Conservation (phyloP, 2,113 vertebrate species). For the Pica pica region DNA sequence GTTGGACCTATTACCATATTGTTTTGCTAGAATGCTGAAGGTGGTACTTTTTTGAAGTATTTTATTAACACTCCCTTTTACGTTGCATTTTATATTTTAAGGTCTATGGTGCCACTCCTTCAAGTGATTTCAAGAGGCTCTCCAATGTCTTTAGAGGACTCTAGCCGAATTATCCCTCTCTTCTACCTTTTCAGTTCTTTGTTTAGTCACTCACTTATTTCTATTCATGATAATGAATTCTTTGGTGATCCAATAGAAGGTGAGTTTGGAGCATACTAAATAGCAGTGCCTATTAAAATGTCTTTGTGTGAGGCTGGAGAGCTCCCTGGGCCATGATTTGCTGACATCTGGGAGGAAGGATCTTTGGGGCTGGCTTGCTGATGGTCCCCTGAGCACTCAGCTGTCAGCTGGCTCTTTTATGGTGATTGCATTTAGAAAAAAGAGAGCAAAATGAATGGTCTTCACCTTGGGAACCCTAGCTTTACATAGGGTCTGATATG, state of each 20-base stretch:
- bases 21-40: background rate
- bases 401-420: constrained; percentile 26
- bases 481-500: background rate
- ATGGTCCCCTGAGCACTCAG: background rate
- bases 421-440: constrained; percentile 13
- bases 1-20: background rate
- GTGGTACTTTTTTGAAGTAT: background rate
- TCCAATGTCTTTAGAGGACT: constrained; percentile 94
- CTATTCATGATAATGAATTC: constrained; percentile 97
- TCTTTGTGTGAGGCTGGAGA: background rate
- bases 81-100: constrained; percentile 34
- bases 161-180: constrained; percentile 93
- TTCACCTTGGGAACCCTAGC: background rate
- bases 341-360: background rate
- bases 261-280: constrained; percentile 26
- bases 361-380: background rate
- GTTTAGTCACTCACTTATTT: constrained; percentile 97
- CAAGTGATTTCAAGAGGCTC: constrained; percentile 95
- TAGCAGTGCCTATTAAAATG: background rate
- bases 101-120: constrained; percentile 91
- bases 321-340: background rate
- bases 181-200: constrained; percentile 99
- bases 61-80: background rate
- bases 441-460: background rate
- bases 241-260: constrained; percentile 92